Evolutionary conservation across 2,797 vertebrate genomes (phyloP).

Genomic region (Amblyraja radiata): DNA sequence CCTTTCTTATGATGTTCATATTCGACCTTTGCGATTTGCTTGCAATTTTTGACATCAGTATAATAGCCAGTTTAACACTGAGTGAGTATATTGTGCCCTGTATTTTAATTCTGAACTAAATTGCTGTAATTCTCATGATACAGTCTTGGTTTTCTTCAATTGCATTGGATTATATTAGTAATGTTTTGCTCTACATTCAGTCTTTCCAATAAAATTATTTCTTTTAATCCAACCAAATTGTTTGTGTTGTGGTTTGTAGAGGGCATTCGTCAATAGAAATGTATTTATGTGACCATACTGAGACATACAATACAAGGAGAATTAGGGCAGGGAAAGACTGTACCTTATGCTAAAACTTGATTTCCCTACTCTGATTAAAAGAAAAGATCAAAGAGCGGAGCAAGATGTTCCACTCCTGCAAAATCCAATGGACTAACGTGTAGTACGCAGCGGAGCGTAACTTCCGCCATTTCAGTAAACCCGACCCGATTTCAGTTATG

Average conservation of each 20-base stretch:
- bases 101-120: constrained; percentile 6
- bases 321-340: neutral
- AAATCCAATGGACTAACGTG: too few relatives aligned
- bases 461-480: too few relatives aligned
- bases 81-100: constrained; percentile 23
- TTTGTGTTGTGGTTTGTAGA: neutral
- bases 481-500: too few relatives aligned
- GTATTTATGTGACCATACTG: neutral
- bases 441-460: too few relatives aligned
- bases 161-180: constrained; percentile 30
- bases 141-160: constrained; percentile 17
- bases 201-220: constrained; percentile 37
- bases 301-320: neutral
- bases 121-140: neutral
- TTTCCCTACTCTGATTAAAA: too few relatives aligned
- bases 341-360: neutral
- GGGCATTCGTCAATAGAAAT: neutral
- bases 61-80: neutral
- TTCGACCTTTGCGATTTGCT: constrained; percentile 5
- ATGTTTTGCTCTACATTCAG: constrained; percentile 37
- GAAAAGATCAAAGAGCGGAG: too few relatives aligned
- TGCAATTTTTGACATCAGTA: constrained; percentile 2
- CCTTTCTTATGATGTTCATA: constrained; percentile 10
- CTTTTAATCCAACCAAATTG: constrained; percentile 23
- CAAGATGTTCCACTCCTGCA: too few relatives aligned